A percentile compares a stretch with the other conserved stretches of the same genome.
These are phyloP conservation scores for Apodemus sylvaticus DNA, from an alignment of 2,113 vertebrate species.

Conservation along the genomic window DNA sequence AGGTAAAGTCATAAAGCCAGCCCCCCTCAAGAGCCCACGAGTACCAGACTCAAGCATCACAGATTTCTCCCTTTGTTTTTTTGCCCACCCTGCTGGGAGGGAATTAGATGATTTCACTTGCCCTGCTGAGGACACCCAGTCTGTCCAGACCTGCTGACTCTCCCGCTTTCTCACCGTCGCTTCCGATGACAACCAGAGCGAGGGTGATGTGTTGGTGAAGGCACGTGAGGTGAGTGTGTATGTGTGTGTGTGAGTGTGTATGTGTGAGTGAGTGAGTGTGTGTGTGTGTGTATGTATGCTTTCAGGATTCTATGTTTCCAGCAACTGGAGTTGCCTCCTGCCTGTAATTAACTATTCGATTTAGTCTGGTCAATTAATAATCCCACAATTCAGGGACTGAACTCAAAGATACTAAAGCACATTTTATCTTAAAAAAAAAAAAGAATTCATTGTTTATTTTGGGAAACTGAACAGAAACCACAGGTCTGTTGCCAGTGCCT, in stretches of 20 bases:
- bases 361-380: slow-evolving; percentile 55
- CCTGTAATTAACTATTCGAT: slow-evolving; percentile 63
- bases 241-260: too few species aligned
- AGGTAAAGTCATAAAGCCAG: not conserved
- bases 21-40: not conserved
- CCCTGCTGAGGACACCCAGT: slow-evolving; percentile 62
- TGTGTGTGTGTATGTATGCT: not conserved
- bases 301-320: slow-evolving; percentile 30
- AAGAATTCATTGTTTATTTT: slow-evolving; percentile 69
- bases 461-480: slow-evolving; percentile 73
- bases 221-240: too few species aligned
- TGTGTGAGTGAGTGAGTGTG: too few species aligned
- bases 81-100: too few species aligned
- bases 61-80: not conserved
- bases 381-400: slow-evolving; percentile 9
- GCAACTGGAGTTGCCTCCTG: slow-evolving; percentile 56
- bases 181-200: slow-evolving; percentile 52
- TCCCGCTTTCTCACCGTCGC: slow-evolving; percentile 62
- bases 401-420: slow-evolving; percentile 37
- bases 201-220: slow-evolving; percentile 14
- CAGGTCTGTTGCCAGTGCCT: slow-evolving; percentile 41
- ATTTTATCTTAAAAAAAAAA: not conserved
- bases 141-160: slow-evolving; percentile 71
- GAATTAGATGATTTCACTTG: slow-evolving; percentile 14
- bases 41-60: not conserved